A percentile compares a stretch with the other conserved stretches of the same genome.
phyloP scores from a whole-genome alignment of 2,113 vertebrate species.

The Nipponia nippon region DNA sequence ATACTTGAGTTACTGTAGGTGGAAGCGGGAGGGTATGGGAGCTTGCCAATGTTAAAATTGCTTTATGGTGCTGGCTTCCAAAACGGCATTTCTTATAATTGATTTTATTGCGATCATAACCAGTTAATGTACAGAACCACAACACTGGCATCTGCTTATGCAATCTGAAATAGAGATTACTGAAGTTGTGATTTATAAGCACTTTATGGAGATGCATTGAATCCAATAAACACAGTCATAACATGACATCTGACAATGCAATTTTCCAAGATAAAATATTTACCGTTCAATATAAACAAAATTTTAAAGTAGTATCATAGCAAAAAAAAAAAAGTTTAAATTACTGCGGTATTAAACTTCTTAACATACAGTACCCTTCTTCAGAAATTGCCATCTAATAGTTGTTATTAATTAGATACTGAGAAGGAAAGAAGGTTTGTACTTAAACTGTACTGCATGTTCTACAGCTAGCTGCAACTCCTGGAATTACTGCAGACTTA shows the following conservation, averaged over 20 bases:
- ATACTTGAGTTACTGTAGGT: constrained; percentile 55
- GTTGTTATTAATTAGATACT: constrained; percentile 10
- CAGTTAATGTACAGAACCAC: constrained; percentile 61
- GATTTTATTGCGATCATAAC: constrained; percentile 63
- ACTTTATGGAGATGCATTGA: constrained; percentile 28
- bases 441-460: neutral
- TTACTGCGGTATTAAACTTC: neutral
- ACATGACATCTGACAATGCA: neutral
- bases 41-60: constrained; percentile 51
- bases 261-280: constrained; percentile 2
- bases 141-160: constrained; percentile 55
- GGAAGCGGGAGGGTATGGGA: constrained; percentile 36
- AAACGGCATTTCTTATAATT: constrained; percentile 63
- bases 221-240: neutral
- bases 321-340: neutral
- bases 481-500: neutral
- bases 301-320: neutral
- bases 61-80: constrained; percentile 60
- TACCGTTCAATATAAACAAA: neutral
- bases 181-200: constrained; percentile 43
- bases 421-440: neutral
- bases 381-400: neutral
- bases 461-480: neutral
- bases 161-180: constrained; percentile 56
- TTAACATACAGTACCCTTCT: neutral